Evolutionary conservation across 2,797 vertebrate species (phyloP).

Genomic region (Euthynnus affinis): DNA sequence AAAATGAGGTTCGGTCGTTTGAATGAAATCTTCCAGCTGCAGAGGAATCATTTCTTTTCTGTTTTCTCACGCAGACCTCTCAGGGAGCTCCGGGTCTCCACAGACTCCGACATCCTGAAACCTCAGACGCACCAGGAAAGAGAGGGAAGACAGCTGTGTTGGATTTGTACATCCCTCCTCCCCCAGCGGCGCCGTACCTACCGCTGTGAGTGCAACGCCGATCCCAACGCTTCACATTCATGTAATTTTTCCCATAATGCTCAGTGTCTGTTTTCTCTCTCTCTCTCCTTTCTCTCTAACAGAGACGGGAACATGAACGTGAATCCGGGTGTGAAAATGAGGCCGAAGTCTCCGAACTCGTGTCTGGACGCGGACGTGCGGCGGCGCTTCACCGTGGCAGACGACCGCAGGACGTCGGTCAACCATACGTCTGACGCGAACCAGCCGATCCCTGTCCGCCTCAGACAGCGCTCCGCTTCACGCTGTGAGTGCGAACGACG

Average conservation of each 20-base stretch:
- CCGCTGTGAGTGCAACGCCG: conserved; percentile 86
- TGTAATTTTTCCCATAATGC: neutral
- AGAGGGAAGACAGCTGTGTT: conserved; percentile 90
- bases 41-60: neutral
- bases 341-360: conserved; percentile 90
- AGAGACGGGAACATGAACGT: conserved; percentile 82
- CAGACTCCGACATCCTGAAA: conserved; percentile 80
- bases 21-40: too few relatives aligned
- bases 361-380: conserved; percentile 90
- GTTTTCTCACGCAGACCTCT: conserved; percentile 19
- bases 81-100: conserved; percentile 80
- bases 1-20: too few relatives aligned
- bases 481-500: conserved; percentile 80
- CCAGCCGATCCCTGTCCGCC: conserved; percentile 81
- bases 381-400: conserved; percentile 84
- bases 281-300: conserved; percentile 51
- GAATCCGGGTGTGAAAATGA: conserved; percentile 59
- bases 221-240: neutral
- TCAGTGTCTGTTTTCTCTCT: neutral
- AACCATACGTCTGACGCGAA: conserved; percentile 79
- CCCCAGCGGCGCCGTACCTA: conserved; percentile 89
- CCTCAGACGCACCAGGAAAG: conserved; percentile 81
- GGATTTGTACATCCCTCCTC: conserved; percentile 93
- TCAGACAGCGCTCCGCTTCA: conserved; percentile 88
- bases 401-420: conserved; percentile 74